Evolutionary conservation across 2,113 vertebrate species (phyloP).

Genomic region (Trematomus loennbergii): DNA sequence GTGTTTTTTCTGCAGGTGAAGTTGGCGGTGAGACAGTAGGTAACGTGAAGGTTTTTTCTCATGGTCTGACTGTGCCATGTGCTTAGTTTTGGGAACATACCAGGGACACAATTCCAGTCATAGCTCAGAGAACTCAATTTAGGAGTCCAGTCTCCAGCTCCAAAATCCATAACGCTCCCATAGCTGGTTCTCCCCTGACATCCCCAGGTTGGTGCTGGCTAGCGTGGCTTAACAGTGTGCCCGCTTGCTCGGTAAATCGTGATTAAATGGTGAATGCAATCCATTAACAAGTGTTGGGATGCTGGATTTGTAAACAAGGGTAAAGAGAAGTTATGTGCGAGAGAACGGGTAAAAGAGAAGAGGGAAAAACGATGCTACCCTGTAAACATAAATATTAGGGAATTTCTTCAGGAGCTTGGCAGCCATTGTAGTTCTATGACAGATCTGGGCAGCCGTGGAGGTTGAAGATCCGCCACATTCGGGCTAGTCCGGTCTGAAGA

Average conservation of each 20-base stretch:
- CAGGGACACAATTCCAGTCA: slow-evolving; percentile 60
- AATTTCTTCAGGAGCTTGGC: slow-evolving; percentile 30
- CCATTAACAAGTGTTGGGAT: slow-evolving; percentile 10
- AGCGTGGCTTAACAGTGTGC: slow-evolving; percentile 14
- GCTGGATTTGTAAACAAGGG: slow-evolving; percentile 74
- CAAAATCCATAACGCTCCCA: slow-evolving; percentile 38
- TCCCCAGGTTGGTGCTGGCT: slow-evolving; percentile 37
- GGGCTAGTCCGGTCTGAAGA: slow-evolving; percentile 97
- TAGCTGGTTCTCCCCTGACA: slow-evolving; percentile 33
- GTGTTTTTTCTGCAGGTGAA: slow-evolving; percentile 55
- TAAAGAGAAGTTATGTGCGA: slow-evolving; percentile 8
- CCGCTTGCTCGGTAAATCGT: slow-evolving; percentile 22
- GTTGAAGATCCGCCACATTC: slow-evolving; percentile 83
- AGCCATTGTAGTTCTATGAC: slow-evolving; percentile 64
- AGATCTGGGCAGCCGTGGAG: slow-evolving; percentile 85
- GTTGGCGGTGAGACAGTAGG: slow-evolving; percentile 24
- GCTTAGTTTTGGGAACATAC: slow-evolving; percentile 51
- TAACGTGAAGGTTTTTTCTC: slow-evolving; percentile 27
- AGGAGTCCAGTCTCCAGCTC: slow-evolving; percentile 44
- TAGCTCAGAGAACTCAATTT: slow-evolving; percentile 35
- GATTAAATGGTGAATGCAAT: slow-evolving; percentile 25
- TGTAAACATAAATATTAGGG: slow-evolving; percentile 73
- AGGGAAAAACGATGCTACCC: slow-evolving; percentile 38
- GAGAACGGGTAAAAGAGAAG: background rate
- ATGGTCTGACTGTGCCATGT: slow-evolving; percentile 55